phyloP scores from a whole-genome alignment of 2,797 vertebrate genomes.

The Crenuchus spilurus region DNA sequence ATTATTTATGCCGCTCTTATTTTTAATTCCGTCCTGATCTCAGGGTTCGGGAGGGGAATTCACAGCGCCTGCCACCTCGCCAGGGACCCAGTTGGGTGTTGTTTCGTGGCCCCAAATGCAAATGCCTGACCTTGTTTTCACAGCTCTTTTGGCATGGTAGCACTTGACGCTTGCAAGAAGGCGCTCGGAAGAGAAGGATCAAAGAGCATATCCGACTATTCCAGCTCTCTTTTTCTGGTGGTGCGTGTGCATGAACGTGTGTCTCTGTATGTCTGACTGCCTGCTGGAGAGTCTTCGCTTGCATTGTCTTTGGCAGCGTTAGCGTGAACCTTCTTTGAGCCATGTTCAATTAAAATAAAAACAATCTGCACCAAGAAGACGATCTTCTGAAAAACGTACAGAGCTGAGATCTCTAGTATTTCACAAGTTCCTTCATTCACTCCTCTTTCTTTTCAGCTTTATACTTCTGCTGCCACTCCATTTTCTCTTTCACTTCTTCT shows the following conservation, averaged over 20 bases:
- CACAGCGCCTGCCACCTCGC: constrained; percentile 19
- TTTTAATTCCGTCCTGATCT: constrained; percentile 53
- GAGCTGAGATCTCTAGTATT: too few relatives aligned
- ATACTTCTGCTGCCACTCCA: too few relatives aligned
- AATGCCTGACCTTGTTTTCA: constrained; percentile 76
- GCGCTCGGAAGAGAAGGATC: constrained; percentile 35
- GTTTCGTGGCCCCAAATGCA: constrained; percentile 72
- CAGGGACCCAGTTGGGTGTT: constrained; percentile 36
- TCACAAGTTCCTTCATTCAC: background rate
- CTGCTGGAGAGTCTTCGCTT: background rate
- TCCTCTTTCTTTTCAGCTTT: too few relatives aligned
- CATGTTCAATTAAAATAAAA: too few relatives aligned
- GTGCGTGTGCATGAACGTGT: constrained; percentile 14
- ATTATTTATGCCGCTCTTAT: constrained; percentile 54
- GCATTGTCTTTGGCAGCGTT: background rate
- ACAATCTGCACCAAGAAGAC: too few relatives aligned
- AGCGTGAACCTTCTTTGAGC: background rate
- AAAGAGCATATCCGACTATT: constrained; percentile 44
- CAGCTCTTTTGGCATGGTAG: constrained; percentile 46
- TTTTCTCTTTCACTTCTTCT: too few relatives aligned
- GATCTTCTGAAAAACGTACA: too few relatives aligned
- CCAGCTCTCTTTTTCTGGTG: background rate
- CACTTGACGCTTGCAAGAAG: constrained; percentile 14
- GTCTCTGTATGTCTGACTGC: constrained; percentile 1
- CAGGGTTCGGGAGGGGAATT: constrained; percentile 4